Conservation (phyloP, 1,140 invertebrate genomes). For the Euglossa dilemma region DNA sequence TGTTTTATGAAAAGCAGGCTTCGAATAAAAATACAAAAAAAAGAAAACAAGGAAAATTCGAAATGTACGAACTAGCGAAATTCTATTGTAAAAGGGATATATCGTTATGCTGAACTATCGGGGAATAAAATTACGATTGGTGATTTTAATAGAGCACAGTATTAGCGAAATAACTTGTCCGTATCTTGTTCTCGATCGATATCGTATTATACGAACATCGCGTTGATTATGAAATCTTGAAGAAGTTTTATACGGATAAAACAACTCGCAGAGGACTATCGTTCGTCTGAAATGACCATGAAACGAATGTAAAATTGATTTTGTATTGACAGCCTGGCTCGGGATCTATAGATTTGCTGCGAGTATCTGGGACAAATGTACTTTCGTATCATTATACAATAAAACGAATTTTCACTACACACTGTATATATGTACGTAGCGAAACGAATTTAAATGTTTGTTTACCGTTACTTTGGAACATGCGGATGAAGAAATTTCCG, state of each 20-base stretch:
- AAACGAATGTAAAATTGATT: not conserved
- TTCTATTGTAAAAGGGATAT: not conserved
- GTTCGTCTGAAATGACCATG: not conserved
- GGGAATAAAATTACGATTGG: not conserved
- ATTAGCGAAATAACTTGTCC: not conserved
- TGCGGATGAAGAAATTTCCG: not conserved
- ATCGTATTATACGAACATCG: not conserved
- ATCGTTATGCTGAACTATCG: not conserved
- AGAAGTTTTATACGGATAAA: not conserved
- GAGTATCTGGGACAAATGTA: not conserved
- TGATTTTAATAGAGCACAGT: not conserved
- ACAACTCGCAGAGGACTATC: not conserved
- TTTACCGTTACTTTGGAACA: not conserved
- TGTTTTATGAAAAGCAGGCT: not conserved
- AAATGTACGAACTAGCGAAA: not conserved
- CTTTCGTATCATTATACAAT: not conserved
- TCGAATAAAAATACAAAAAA: not conserved
- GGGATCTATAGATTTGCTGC: not conserved
- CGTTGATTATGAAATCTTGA: not conserved
- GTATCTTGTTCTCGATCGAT: constrained; percentile 6
- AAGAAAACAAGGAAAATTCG: not conserved
- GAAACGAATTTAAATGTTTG: not conserved
- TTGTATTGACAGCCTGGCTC: not conserved
- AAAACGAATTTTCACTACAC: not conserved
- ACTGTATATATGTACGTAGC: constrained; percentile 23